These are phyloP conservation scores for Scleropages formosus DNA, from an alignment of 2,797 vertebrate species.

Conservation along the genomic window DNA sequence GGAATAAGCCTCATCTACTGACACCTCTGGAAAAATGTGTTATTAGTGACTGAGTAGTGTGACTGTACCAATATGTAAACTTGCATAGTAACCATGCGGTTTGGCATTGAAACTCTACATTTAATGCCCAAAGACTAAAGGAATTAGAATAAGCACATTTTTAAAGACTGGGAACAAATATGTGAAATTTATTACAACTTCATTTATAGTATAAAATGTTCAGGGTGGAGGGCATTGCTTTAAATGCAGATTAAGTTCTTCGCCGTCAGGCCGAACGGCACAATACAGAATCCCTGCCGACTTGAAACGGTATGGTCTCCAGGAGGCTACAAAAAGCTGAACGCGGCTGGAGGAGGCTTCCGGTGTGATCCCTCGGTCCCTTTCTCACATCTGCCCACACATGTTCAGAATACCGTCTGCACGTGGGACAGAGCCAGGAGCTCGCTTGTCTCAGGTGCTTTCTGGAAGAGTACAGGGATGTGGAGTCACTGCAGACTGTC, in stretches of 20 bases:
- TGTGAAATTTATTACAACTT: slow-evolving; percentile 1
- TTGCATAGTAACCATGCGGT: slow-evolving; percentile 9
- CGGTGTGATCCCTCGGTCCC: not conserved
- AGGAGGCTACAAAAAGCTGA: not conserved
- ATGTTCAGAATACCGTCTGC: not conserved
- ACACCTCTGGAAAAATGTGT: slow-evolving; percentile 15
- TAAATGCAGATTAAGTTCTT: too few species aligned
- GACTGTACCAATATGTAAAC: slow-evolving; percentile 26
- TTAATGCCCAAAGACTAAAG: slow-evolving; percentile 1
- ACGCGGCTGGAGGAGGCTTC: not conserved
- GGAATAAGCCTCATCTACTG: slow-evolving; percentile 10
- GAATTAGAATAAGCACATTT: slow-evolving; percentile 19
- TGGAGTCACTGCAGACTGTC: too few species aligned
- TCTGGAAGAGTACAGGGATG: not conserved
- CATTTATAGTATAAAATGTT: not conserved
- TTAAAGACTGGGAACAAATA: slow-evolving; percentile 20
- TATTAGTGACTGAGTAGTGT: slow-evolving; percentile 19
- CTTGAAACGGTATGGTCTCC: not conserved
- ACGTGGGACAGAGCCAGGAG: not conserved
- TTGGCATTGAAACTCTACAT: slow-evolving; percentile 6
- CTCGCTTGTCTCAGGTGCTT: not conserved
- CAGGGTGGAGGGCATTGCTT: not conserved
- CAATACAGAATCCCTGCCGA: not conserved
- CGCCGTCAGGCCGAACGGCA: not conserved
- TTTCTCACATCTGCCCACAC: not conserved